Evolutionary conservation across 2,113 vertebrate genomes (phyloP).

Genomic region (Melospiza melodia): DNA sequence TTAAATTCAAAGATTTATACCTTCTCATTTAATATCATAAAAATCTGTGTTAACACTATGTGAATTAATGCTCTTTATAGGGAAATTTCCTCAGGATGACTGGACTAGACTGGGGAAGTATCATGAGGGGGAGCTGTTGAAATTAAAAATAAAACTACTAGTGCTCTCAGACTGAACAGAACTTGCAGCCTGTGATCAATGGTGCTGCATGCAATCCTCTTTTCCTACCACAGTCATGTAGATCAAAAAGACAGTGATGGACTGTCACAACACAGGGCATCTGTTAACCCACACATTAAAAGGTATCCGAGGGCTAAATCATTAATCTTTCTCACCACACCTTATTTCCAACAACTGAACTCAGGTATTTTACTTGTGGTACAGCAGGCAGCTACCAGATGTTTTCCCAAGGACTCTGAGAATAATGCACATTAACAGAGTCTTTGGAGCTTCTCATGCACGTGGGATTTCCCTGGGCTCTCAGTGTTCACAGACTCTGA

Average conservation of each 20-base stretch:
- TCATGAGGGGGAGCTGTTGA: neutral
- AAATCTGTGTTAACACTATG: neutral
- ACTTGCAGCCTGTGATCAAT: neutral
- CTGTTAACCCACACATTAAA: neutral
- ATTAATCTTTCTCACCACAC: neutral
- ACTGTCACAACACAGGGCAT: neutral
- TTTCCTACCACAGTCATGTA: neutral
- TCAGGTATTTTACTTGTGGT: neutral
- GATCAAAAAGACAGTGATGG: neutral
- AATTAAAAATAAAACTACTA: neutral
- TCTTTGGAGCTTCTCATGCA: neutral
- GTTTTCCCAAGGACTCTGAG: neutral
- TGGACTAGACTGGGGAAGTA: neutral
- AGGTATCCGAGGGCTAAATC: neutral
- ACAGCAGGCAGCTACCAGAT: neutral
- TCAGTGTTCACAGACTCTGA: neutral
- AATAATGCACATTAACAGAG: neutral
- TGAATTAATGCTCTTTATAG: neutral
- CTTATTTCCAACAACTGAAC: neutral
- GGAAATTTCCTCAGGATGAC: neutral
- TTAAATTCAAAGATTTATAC: neutral
- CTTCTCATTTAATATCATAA: neutral
- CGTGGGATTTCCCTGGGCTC: neutral
- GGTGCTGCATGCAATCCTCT: neutral
- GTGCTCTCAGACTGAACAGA: neutral